These are phyloP conservation scores for Cuniculus paca DNA, from an alignment of 2,797 vertebrate genomes.

Conservation along the genomic window DNA sequence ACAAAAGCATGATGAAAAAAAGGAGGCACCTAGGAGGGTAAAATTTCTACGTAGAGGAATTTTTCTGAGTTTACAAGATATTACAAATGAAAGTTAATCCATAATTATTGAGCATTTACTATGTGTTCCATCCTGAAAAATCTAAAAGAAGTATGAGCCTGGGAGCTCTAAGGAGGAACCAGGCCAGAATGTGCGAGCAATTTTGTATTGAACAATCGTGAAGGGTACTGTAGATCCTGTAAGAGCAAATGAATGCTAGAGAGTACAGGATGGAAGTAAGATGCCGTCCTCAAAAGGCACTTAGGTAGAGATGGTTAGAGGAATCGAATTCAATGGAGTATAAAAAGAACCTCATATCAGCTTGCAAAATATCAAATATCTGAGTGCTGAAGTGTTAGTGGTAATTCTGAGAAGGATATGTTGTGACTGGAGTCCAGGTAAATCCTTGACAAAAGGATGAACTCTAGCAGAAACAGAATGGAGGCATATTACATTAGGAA, in stretches of 20 bases:
- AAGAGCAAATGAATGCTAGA: neutral
- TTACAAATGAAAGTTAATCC: neutral
- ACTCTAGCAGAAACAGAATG: neutral
- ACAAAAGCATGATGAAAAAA: slow-evolving; percentile 1
- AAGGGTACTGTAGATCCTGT: neutral
- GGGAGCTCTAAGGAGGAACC: neutral
- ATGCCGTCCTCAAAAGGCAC: neutral
- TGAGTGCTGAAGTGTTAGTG: neutral
- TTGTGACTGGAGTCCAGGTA: neutral
- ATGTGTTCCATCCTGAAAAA: neutral
- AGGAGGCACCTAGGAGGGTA: neutral
- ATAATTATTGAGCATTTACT: neutral
- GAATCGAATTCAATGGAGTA: slow-evolving; percentile 3
- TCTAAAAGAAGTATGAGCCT: neutral
- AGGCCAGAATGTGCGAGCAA: neutral
- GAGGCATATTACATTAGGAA: neutral
- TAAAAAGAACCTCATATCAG: neutral
- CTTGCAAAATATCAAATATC: neutral
- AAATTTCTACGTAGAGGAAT: neutral
- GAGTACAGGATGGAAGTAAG: neutral
- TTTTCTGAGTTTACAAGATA: slow-evolving; percentile 34
- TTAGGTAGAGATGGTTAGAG: neutral
- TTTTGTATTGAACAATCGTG: neutral
- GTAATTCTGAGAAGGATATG: neutral
- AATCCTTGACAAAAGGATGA: neutral